Evolutionary conservation across 92 coral and sea anemone species (phyloP), one percentile per base, ranked within the genome.

Genomic region (Zoanthus gigantus): DNA sequence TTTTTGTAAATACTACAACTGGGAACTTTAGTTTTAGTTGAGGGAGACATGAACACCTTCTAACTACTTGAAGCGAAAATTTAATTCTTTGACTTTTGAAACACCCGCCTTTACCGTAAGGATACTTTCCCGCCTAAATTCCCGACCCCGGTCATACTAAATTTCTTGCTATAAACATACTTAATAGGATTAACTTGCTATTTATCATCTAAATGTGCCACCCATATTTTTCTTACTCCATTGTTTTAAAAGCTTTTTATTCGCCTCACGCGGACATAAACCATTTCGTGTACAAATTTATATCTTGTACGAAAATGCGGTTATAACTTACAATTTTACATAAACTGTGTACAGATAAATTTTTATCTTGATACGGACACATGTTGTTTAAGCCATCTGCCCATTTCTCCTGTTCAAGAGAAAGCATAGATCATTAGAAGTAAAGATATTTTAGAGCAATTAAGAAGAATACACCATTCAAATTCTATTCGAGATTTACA

Each of bases 141-240:
- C 52, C 31, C 44, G 46, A 50, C 46, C 56, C 68, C 67, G 67
- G 74, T 58, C 83, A 63, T 82, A 77, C 84, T 67, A 82, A 88
- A 65, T 30, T 80, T 31, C 61, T 68, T 91, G 82, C 85, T 92
- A 91, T 95, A 89, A 91, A 90, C 87, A 75, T 57, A 63, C 93
- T 85, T 95, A 95, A 95, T 91, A 90, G 92, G 98, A 92, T 93
- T 93, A 95, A 87, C 89, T 90, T 90, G 88, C 95, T 94, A 87
- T 90, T 94, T 94, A 85, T 76, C 85, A 46, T 89, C 88, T 89
- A 83, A 85, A 91, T 83, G 74, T 69, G 89, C 93, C 95, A 93
- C 94, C 94, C 90, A 95, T 90, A 71, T 69, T 82, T 69, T 82
- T 31, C 72, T 77, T 77, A 69, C 76, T 86, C 93, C 71, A 85